These are phyloP conservation scores for Nowickia ferox DNA, from an alignment of 2,888 invertebrate species.

Conservation along the genomic window DNA sequence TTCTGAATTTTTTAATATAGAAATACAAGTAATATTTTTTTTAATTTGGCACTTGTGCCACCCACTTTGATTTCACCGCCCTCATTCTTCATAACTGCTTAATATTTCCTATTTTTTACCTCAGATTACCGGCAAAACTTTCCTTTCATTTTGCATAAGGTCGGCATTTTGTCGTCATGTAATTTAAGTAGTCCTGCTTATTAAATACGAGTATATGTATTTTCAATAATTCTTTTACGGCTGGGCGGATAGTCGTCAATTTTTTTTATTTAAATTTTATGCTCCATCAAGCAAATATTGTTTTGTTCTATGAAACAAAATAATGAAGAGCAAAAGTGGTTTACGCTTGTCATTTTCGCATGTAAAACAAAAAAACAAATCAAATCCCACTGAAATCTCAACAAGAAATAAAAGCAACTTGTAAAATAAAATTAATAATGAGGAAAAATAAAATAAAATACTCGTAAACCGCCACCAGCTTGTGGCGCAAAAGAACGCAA, in stretches of 20 bases:
- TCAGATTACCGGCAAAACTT: background rate
- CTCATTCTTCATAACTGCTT: background rate
- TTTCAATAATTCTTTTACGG: constrained; percentile 16
- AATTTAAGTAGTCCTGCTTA: background rate
- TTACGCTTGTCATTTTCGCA: constrained; percentile 66
- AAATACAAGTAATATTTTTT: no score
- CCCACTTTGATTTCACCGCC: no score
- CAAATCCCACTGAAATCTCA: constrained; percentile 55
- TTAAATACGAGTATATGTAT: background rate
- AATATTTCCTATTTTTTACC: background rate
- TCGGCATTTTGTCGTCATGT: constrained; percentile 43
- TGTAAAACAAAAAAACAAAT: constrained; percentile 52
- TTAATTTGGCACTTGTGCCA: no score
- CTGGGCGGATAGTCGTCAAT: constrained; percentile 3
- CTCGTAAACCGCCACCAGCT: background rate
- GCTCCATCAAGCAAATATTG: constrained; percentile 54
- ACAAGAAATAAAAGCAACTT: background rate
- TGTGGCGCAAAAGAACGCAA: background rate
- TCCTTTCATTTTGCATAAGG: constrained; percentile 43
- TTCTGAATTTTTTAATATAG: no score
- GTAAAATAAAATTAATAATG: constrained; percentile 32
- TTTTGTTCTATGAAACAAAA: constrained; percentile 31
- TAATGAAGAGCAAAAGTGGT: constrained; percentile 69
- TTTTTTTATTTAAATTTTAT: constrained; percentile 46
- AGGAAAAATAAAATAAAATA: constrained; percentile 3